Base-by-base conservation (phyloP, 2,888 invertebrate species). In the Clivina fossor region DNA sequence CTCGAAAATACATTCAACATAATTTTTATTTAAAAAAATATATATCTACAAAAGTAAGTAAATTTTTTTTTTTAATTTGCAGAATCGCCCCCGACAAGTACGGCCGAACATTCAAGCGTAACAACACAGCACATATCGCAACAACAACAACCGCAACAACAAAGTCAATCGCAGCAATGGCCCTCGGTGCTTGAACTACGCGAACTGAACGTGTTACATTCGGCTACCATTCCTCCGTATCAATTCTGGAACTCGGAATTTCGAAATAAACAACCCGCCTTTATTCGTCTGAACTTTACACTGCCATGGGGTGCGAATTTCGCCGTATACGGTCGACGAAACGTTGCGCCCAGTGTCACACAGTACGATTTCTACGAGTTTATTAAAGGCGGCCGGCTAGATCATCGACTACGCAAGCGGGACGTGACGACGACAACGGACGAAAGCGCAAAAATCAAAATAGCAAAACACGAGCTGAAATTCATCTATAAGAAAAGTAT, bases 301-400 rank as follows among this genome's bases (percentile, higher is more conserved):
- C 80, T 93, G 66, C 92, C 93, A 37, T 91, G 92, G 90, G 91
- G 91, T 65, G 90, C 91, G 47, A 93, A 92, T 76, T 92, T 98
- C 69, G 98, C 96, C 44, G 88, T 98, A 59, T 95, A 97, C 74
- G 95, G 95, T 22, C 82, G 97, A 63, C 83, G 94, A 65, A 96
- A 95, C 75, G 91, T 93, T 50, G 91, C 93, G 26, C 98, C 98
- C 9, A 93, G 96, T 70, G 92, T 97, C 67, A 95, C 96, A 60
- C 93, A 94, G 76, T 93, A 96, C 74, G 97, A 98, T 74, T 95
- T 97, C 74, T 92, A 92, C 63, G 93, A 96, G 78, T 92, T 95
- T 70, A 88, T 96, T 64, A 88, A 90, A 69, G 90, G 90, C 24
- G 90, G 90, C 44, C 78, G 90, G 56, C 81, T 90, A 58, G 90